Conservation (phyloP, 2,888 invertebrate species). For the Drepanosiphum platanoidis region DNA sequence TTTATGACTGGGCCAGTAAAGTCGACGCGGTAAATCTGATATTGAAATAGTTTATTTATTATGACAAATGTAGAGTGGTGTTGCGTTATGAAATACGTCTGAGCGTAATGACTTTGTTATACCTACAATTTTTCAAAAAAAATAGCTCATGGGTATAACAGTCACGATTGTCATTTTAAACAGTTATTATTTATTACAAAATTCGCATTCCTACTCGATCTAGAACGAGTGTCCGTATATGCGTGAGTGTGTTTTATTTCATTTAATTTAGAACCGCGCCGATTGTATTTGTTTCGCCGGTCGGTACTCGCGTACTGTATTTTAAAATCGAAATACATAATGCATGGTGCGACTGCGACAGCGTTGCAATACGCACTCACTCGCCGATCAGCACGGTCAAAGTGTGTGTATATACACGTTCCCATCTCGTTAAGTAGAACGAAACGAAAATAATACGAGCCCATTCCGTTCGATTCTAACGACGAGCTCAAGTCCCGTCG, state of each 20-base stretch:
- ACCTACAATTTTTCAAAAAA: not conserved
- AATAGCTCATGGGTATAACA: conserved; percentile 48
- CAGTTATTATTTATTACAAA: conserved; percentile 49
- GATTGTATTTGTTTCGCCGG: not conserved
- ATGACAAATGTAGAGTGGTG: not conserved
- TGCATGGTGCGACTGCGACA: no score
- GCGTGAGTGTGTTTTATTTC: not conserved
- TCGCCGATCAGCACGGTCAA: no score
- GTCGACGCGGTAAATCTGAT: not conserved
- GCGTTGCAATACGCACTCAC: no score
- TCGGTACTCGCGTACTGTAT: not conserved
- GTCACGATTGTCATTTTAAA: conserved; percentile 52
- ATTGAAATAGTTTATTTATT: not conserved
- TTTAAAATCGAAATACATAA: no score
- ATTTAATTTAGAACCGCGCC: not conserved
- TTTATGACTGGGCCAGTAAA: not conserved
- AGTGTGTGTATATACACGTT: no score
- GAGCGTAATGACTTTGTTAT: conserved; percentile 7
- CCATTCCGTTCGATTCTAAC: no score
- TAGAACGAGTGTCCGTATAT: not conserved
- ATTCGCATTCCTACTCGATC: not conserved
- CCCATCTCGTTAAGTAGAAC: no score
- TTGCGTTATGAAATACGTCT: conserved; percentile 13
- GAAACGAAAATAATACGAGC: no score
- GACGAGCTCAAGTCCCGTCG: no score